phyloP scores from a whole-genome alignment of 2,888 invertebrate species.

The Nomada lathburiana region DNA sequence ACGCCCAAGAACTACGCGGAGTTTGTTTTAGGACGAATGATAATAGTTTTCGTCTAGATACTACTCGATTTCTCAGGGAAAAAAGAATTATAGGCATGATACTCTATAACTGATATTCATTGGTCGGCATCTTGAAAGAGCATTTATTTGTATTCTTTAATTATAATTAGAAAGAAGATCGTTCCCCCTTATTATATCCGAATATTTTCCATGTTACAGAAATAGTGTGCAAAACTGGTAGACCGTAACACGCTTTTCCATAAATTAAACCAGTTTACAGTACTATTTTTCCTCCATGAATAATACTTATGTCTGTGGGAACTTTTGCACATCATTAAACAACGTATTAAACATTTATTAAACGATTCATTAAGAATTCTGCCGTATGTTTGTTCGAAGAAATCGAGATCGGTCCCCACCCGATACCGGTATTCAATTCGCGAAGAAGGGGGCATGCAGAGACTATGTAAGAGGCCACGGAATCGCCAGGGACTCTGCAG shows the following conservation, averaged over 20 bases:
- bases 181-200: too few relatives aligned
- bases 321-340: constrained; percentile 40
- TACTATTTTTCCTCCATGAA: not conserved
- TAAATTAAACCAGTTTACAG: not conserved
- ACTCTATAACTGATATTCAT: not conserved
- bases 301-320: not conserved
- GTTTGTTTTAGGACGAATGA: constrained; percentile 54
- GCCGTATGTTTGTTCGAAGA: not conserved
- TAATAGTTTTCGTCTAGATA: constrained; percentile 24
- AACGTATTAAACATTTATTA: constrained; percentile 2
- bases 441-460: constrained; percentile 64
- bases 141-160: not conserved
- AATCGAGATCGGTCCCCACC: constrained; percentile 60
- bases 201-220: not conserved
- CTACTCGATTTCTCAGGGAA: not conserved
- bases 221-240: not conserved
- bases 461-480: constrained; percentile 76
- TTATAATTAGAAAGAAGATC: not conserved
- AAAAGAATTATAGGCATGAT: constrained; percentile 8
- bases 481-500: constrained; percentile 71
- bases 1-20: not conserved
- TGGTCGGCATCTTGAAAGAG: not conserved
- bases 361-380: constrained; percentile 23
- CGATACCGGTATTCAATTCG: constrained; percentile 24
- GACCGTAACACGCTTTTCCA: not conserved